Conservation (phyloP, 2,888 invertebrate species). For the Acanthosoma haemorrhoidale region DNA sequence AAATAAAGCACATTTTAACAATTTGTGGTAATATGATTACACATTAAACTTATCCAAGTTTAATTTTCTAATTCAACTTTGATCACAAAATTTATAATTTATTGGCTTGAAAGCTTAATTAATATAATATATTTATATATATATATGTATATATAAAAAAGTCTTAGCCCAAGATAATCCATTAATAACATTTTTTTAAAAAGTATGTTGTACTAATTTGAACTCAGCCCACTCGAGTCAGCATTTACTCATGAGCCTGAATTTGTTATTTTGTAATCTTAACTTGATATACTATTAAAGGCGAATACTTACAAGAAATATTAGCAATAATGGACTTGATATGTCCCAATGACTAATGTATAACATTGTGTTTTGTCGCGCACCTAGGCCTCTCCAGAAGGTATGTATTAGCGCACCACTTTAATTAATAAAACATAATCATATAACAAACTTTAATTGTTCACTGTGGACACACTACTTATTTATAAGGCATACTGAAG, state of each 20-base stretch:
- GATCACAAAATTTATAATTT: constrained; percentile 36
- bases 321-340: constrained; percentile 24
- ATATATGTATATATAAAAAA: not conserved
- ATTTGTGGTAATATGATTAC: constrained; percentile 36
- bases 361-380: constrained; percentile 2
- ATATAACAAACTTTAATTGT: not conserved
- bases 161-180: constrained; percentile 33
- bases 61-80: constrained; percentile 24
- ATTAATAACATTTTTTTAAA: constrained; percentile 9
- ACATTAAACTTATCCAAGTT: constrained; percentile 30
- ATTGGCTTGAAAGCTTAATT: constrained; percentile 29
- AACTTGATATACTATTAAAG: constrained; percentile 22
- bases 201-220: constrained; percentile 18
- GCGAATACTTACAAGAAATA: constrained; percentile 23
- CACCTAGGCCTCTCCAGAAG: constrained; percentile 22
- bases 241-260: constrained; percentile 13
- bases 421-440: not conserved
- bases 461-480: constrained; percentile 23
- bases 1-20: constrained; percentile 38
- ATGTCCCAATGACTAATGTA: constrained; percentile 26
- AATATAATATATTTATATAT: not conserved
- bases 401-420: constrained; percentile 19
- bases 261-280: constrained; percentile 7
- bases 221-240: constrained; percentile 18
- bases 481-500: constrained; percentile 22